These are phyloP conservation scores for Chunga burmeisteri DNA, from an alignment of 2,113 vertebrate species.

Conservation along the genomic window DNA sequence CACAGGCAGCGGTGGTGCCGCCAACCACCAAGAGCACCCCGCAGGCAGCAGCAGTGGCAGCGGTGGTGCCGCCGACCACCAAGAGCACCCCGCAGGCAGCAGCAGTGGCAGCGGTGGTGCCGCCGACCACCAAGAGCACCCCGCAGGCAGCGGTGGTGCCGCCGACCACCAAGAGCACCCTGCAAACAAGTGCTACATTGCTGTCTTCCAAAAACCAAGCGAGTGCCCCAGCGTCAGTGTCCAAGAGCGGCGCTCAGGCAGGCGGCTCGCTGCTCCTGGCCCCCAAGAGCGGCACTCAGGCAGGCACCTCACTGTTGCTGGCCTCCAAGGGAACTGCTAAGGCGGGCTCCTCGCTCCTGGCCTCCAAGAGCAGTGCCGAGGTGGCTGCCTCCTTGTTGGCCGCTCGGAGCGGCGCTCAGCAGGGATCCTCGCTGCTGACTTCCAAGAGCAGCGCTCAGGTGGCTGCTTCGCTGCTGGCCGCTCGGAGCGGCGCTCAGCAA, in stretches of 20 bases:
- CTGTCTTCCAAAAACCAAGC: conserved; percentile 45
- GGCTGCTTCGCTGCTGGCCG: conserved; percentile 54
- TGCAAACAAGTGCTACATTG: not conserved
- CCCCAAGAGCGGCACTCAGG: not conserved
- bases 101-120: accelerated
- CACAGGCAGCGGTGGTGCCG: not conserved
- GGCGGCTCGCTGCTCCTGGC: not conserved
- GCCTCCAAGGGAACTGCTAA: conserved; percentile 37
- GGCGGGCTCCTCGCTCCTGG: conserved; percentile 47
- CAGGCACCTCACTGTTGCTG: not conserved
- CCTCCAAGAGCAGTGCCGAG: conserved; percentile 29
- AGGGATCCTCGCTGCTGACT: conserved; percentile 20
- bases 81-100: not conserved
- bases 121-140: not conserved
- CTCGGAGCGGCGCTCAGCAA: conserved; percentile 61
- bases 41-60: not conserved
- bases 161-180: not conserved
- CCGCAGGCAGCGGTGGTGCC: not conserved
- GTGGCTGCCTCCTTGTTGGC: conserved; percentile 23
- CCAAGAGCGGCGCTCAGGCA: not conserved
- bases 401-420: not conserved
- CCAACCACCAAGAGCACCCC: not conserved
- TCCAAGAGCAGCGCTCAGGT: conserved; percentile 70
- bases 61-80: accelerated
- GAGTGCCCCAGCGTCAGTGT: not conserved